These are phyloP conservation scores for Buathra laborator DNA, from an alignment of 2,888 invertebrate species.

Conservation along the genomic window DNA sequence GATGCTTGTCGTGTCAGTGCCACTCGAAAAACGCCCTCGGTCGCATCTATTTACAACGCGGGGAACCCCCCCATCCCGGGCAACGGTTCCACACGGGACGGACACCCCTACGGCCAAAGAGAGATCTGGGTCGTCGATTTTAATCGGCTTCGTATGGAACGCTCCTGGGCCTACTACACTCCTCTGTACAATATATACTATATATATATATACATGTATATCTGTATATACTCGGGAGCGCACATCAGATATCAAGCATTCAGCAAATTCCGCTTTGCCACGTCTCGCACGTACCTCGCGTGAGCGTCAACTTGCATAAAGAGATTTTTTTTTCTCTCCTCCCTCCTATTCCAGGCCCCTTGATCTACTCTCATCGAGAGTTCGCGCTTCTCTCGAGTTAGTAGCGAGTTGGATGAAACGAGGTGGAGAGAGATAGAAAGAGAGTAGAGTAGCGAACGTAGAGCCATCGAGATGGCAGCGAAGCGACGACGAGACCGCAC, in stretches of 20 bases:
- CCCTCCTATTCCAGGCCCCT: not conserved
- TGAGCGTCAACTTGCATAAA: constrained; percentile 37
- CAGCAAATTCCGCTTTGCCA: constrained; percentile 73
- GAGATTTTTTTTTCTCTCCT: constrained; percentile 36
- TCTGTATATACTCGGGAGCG: constrained; percentile 8
- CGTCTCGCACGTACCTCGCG: constrained; percentile 33
- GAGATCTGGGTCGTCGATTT: constrained; percentile 84
- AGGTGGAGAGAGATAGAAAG: constrained; percentile 10
- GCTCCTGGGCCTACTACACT: constrained; percentile 57
- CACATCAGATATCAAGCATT: constrained; percentile 69
- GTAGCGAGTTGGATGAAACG: constrained; percentile 32
- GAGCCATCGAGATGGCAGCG: constrained; percentile 1
- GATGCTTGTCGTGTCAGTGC: constrained; percentile 71
- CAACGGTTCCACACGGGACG: constrained; percentile 3
- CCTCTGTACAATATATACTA: constrained; percentile 37
- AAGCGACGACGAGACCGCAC: constrained; percentile 24
- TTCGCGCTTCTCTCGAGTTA: constrained; percentile 7
- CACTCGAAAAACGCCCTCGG: constrained; percentile 83
- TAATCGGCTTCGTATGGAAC: constrained; percentile 78
- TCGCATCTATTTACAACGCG: constrained; percentile 81
- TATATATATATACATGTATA: constrained; percentile 13
- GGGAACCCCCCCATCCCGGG: constrained; percentile 68
- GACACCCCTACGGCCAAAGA: constrained; percentile 67
- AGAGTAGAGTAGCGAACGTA: constrained; percentile 46
- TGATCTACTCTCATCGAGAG: constrained; percentile 38